Conservation (phyloP, 2,797 vertebrate genomes). For the Notoglanidium macrostoma region DNA sequence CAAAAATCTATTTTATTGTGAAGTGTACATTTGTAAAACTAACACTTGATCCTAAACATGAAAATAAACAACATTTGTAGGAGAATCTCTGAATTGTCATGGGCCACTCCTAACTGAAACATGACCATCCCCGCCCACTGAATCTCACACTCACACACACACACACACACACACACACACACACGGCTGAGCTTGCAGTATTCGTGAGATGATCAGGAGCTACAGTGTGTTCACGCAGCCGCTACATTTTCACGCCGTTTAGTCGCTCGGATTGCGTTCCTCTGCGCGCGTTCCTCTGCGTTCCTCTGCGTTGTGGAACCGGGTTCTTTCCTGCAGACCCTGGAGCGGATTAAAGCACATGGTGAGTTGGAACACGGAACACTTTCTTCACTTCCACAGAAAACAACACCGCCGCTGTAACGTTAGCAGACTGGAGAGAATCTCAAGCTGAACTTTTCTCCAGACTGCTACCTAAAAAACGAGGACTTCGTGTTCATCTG, state of each 20-base stretch:
- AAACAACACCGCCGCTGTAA: not conserved
- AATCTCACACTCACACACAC: not conserved
- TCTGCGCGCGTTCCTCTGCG: not conserved
- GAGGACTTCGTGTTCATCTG: not conserved
- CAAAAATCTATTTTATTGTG: not conserved
- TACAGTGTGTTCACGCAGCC: not conserved
- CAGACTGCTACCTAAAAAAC: not conserved
- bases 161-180: slow-evolving; percentile 21
- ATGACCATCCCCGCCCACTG: slow-evolving; percentile 28
- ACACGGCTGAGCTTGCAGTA: not conserved
- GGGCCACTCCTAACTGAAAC: slow-evolving; percentile 23
- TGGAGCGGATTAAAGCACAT: slow-evolving; percentile 14
- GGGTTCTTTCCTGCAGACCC: not conserved
- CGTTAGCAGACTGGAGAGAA: not conserved
- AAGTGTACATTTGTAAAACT: not conserved
- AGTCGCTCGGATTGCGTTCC: not conserved
- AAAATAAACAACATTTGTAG: not conserved
- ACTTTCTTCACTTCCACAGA: slow-evolving; percentile 22
- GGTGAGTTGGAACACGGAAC: slow-evolving; percentile 42
- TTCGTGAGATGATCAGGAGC: slow-evolving; percentile 24
- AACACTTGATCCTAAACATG: not conserved
- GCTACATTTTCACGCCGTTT: not conserved
- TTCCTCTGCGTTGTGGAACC: not conserved
- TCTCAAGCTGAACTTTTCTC: slow-evolving; percentile 10
- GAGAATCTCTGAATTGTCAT: not conserved